A percentile compares a stretch with the other conserved stretches of the same genome.
Conservation (phyloP, 35 echinoderm and acorn worm species). For the Heliocidaris tuberculata region DNA sequence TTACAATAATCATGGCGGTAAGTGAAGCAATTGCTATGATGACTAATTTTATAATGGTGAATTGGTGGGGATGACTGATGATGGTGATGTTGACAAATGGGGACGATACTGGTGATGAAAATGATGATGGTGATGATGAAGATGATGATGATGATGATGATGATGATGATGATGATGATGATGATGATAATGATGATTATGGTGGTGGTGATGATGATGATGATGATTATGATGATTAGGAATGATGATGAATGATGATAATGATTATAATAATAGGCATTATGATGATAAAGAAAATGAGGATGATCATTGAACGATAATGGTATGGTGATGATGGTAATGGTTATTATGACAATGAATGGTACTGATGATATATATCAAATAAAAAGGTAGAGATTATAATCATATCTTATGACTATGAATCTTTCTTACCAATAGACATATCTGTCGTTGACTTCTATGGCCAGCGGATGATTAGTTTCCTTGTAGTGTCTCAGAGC, state of each 20-base stretch:
- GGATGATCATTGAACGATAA: too few relatives aligned
- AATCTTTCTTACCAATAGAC: constrained; percentile 85
- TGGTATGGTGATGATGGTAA: not conserved
- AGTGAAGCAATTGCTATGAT: too few relatives aligned
- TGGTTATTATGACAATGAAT: not conserved
- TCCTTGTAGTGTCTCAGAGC: constrained; percentile 86
- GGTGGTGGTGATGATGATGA: not conserved
- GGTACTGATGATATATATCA: not conserved
- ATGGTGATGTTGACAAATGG: too few relatives aligned
- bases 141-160: not conserved
- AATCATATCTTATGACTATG: not conserved
- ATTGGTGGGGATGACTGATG: too few relatives aligned
- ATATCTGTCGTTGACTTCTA: constrained; percentile 96
- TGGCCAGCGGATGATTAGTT: constrained; percentile 79
- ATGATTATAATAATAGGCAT: too few relatives aligned
- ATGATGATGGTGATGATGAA: not conserved
- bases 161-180: not conserved
- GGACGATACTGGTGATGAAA: not conserved
- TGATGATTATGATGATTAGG: not conserved
- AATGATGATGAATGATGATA: not conserved
- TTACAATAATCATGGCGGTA: too few relatives aligned
- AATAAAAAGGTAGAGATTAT: too few relatives aligned
- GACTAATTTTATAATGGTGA: too few relatives aligned
- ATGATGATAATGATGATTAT: not conserved
- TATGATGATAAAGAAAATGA: too few relatives aligned